Conservation (phyloP, 92 coral and sea anemone genomes). For the Muricea muricata region DNA sequence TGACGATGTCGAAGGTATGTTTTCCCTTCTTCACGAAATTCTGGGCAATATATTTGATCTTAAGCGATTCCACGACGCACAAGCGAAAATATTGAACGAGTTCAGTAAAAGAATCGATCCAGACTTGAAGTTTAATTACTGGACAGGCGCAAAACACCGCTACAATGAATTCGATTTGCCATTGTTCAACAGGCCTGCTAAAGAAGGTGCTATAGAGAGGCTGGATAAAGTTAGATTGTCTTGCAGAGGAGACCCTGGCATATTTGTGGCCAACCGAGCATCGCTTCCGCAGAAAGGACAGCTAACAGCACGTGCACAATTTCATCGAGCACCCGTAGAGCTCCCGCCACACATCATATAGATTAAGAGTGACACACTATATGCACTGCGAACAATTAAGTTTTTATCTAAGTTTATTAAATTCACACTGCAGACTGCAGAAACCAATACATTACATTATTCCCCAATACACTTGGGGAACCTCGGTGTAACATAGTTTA, state of each 20-base stretch:
- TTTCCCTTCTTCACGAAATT: too few relatives aligned
- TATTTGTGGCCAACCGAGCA: slow-evolving; percentile 39
- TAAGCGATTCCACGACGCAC: slow-evolving; percentile 57
- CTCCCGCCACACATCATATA: slow-evolving; percentile 57
- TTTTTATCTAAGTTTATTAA: neutral
- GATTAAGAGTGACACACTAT: neutral
- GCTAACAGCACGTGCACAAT: slow-evolving; percentile 63
- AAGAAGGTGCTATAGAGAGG: slow-evolving; percentile 33
- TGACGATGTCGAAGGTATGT: slow-evolving; percentile 75
- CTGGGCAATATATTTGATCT: slow-evolving; percentile 65
- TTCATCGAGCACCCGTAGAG: slow-evolving; percentile 66
- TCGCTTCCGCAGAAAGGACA: slow-evolving; percentile 56
- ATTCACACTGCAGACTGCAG: too few relatives aligned
- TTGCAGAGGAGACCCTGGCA: too few relatives aligned
- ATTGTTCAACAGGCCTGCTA: slow-evolving; percentile 50
- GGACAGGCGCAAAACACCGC: slow-evolving; percentile 68
- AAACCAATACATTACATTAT: too few relatives aligned
- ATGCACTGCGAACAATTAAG: neutral
- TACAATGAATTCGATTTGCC: slow-evolving; percentile 69
- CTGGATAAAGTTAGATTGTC: slow-evolving; percentile 25
- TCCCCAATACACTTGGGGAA: too few relatives aligned
- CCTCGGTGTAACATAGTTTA: too few relatives aligned
- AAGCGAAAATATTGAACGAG: slow-evolving; percentile 70
- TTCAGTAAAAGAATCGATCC: slow-evolving; percentile 69
- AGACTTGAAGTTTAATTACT: slow-evolving; percentile 57